Base-by-base conservation (phyloP, 2,797 vertebrate genomes). In the Pseudotriccus pelzelni region DNA sequence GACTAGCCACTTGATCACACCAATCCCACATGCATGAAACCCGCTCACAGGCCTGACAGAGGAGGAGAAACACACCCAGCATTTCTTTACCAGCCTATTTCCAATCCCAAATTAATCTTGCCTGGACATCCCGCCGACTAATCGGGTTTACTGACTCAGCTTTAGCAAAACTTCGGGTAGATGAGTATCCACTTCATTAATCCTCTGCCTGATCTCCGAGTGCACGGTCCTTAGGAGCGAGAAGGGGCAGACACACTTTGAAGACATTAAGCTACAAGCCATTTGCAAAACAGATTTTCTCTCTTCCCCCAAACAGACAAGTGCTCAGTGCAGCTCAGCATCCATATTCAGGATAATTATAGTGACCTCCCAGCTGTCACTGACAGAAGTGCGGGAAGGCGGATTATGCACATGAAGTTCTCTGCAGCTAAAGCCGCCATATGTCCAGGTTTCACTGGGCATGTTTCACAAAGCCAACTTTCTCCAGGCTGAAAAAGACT, bases 351-450 rank as follows among this genome's bases (percentile, higher is more conserved):
- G 78, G 73, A 77, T 94, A 82, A 92, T 87, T 74, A 80, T 34
- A 70, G 60, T 89, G 93, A 93, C 91, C 78, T 96, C 64, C 82
- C 93, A 95, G 89, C 91, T 96, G 95, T 93, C 87, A 80, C 32
- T 0, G 2, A 86, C 80, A 95, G 83, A 95, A 96, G 60, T 28
- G 68, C 2, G 0, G 62, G 20, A 83, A 83, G 89, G 72, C 27
- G 14, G 94, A 87, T 94, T 94, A 89, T 77, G 69, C 34, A 34
- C 64, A 39, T 89, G 84, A 83, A 93, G 82, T 74, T 81, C 53
- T 96, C 41, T 70, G 27, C 46, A 52, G 83, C 83, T 95, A 91
- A 91, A 91, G 76, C 66, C 80, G 58, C 93, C 92, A 92, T 94
- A 90, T 96, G 93, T 66, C 39, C 58, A 50, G 83, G 86, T 94